Percentiles rank a stretch among this genome's conserved stretches.
phyloP scores from a whole-genome alignment of 1,140 invertebrate species.

The Atta cephalotes region DNA sequence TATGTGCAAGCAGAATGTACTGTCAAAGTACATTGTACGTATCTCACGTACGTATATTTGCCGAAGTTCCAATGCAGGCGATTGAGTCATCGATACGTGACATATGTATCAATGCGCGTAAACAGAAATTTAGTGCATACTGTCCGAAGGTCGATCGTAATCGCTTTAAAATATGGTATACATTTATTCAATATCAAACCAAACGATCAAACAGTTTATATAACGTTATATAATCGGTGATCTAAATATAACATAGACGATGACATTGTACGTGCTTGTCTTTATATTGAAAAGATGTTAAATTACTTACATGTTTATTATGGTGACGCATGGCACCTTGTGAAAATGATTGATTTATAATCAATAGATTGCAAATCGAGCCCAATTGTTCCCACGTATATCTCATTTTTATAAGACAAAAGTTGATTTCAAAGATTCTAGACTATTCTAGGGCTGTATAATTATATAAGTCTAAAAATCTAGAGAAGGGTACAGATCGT shows the following conservation, averaged over 20 bases:
- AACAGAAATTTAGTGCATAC: conserved; percentile 69
- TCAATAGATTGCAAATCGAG: no score
- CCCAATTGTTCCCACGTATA: no score
- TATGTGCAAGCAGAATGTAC: not conserved
- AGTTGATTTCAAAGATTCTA: no score
- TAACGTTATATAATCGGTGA: not conserved
- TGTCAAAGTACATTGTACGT: not conserved
- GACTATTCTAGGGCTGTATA: no score
- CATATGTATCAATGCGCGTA: conserved; percentile 65
- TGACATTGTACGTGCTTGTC: not conserved
- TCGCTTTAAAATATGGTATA: conserved; percentile 51
- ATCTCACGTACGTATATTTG: conserved; percentile 33
- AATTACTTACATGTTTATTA: not conserved
- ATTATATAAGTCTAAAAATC: no score
- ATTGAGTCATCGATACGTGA: conserved; percentile 77
- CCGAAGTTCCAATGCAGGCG: conserved; percentile 44
- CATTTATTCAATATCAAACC: conserved; percentile 32
- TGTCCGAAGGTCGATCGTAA: conserved; percentile 55
- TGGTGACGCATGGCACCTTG: no score
- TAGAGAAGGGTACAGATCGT: no score
- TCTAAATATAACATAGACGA: not conserved
- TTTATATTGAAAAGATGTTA: not conserved
- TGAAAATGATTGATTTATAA: no score
- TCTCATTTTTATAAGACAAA: no score
- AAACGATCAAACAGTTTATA: conserved; percentile 5